Evolutionary conservation across 2,888 invertebrate genomes (phyloP), one percentile per base, ranked within the genome.

Genomic region (Tenthredo mesomela): DNA sequence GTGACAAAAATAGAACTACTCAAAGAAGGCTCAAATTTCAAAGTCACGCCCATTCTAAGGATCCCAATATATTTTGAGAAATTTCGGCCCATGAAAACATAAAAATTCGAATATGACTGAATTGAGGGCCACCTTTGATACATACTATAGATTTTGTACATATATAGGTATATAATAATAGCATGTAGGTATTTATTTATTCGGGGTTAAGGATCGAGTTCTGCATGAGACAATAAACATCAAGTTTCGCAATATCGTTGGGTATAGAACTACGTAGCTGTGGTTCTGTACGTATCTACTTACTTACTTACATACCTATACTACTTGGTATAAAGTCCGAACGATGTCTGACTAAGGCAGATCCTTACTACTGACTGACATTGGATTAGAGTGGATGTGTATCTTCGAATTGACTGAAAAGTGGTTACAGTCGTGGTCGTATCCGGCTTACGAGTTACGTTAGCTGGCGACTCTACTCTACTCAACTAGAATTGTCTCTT

Each of bases 321-420:
- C 67, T 33, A 33, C 10, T 33, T 33, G 29, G 33, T 18, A 33
- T 33, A 33, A 29, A 18, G 6, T 25, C 25, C 15, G 18, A 33
- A 29, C 67, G 67, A 61, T 33, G 67, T 67, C 33, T 33, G 67
- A 33, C 67, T 33, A 33, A 15, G 67, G 33, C 29, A 18, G 67
- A 67, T 29, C 18, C 67, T 67, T 33, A 33, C 67, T 67, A 67
- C 67, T 67, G 61, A 21, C 61, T 25, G 61, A 61, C 61, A 12
- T 61, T 61, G 21, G 61, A 61, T 61, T 61, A 25, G 10, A 61
- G 61, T 61, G n/a, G 54, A n/a, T 54, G n/a, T 12, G 21, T 61
- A 61, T 61, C 61, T 61, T 25, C 21, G 61, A 61, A 61, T 61
- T 25, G 21, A 25, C 61, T 61, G 61, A 61, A 61, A 61, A 61